phyloP scores from a whole-genome alignment of 2,888 invertebrate species.

The Malthinus flaveolus region DNA sequence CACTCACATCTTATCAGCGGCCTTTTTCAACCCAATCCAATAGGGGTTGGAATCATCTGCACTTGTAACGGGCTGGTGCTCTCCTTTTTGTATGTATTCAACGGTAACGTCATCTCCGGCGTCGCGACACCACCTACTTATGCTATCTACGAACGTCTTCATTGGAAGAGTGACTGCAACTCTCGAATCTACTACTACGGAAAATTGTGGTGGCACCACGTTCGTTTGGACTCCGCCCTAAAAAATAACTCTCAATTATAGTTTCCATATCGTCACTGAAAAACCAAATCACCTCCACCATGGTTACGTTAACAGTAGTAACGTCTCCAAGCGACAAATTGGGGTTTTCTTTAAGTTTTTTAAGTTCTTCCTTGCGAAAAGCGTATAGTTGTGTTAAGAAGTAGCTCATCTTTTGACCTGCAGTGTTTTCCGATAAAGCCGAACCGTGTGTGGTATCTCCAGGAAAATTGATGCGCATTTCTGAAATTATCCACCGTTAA shows the following conservation, averaged over 20 bases:
- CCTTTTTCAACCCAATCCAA: conserved; percentile 63
- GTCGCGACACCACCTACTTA: conserved; percentile 56
- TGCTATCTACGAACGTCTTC: conserved; percentile 59
- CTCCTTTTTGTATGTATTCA: conserved; percentile 59
- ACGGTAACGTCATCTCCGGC: conserved; percentile 62
- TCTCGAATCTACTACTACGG: conserved; percentile 74
- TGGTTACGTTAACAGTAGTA: conserved; percentile 83
- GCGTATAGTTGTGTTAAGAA: conserved; percentile 49
- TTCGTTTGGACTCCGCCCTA: conserved; percentile 89
- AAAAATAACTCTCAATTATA: conserved; percentile 21
- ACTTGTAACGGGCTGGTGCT: conserved; percentile 56
- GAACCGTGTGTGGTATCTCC: conserved; percentile 92
- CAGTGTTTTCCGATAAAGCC: conserved; percentile 75
- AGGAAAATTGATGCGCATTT: conserved; percentile 76
- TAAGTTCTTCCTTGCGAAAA: background rate
- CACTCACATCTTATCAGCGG: conserved; percentile 53
- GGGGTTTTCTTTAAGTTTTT: background rate
- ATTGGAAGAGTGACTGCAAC: conserved; percentile 67
- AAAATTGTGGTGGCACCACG: conserved; percentile 83
- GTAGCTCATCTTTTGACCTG: conserved; percentile 78
- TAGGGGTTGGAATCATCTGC: conserved; percentile 60
- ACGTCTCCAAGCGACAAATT: conserved; percentile 71
- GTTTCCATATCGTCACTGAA: too few species aligned
- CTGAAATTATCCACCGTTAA: conserved; percentile 44
- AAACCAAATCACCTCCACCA: conserved; percentile 60